phyloP scores from a whole-genome alignment of 2,888 invertebrate species.

The Strigamia transsilvanica region DNA sequence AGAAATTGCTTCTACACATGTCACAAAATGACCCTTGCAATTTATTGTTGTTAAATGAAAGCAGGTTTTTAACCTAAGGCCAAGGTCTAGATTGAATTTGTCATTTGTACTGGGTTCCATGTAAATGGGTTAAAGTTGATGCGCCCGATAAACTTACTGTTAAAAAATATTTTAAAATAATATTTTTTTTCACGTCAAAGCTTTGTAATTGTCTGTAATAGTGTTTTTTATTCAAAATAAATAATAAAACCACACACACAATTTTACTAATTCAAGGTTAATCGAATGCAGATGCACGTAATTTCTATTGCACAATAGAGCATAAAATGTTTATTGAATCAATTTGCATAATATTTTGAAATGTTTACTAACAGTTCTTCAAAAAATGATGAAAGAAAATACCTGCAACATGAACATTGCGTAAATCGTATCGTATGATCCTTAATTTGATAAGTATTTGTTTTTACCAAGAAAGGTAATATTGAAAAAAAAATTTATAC shows the following conservation, averaged over 20 bases:
- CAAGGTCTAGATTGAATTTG: slow-evolving; percentile 37
- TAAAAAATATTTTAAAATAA: background rate
- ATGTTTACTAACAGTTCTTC: background rate
- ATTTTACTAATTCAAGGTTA: background rate
- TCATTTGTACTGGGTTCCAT: slow-evolving; percentile 9
- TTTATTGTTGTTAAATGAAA: slow-evolving; percentile 13
- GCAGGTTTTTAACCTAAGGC: slow-evolving; percentile 44
- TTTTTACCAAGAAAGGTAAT: background rate
- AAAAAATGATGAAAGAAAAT: background rate
- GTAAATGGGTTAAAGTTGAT: slow-evolving; percentile 26
- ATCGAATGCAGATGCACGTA: background rate
- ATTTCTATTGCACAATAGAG: background rate
- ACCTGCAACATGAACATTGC: background rate
- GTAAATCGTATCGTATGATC: background rate
- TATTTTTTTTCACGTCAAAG: background rate
- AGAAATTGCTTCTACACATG: slow-evolving; percentile 32
- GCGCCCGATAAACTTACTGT: background rate
- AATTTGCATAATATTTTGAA: background rate
- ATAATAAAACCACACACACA: background rate
- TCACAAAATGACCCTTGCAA: slow-evolving; percentile 37
- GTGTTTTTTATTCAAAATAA: background rate
- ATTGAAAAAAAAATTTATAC: background rate
- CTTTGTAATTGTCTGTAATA: background rate
- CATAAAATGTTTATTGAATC: background rate
- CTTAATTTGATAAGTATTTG: background rate